Percentiles rank a stretch among this genome's conserved stretches.
Evolutionary conservation across 2,888 invertebrate species (phyloP).

Genomic region (Arctia plantaginis): DNA sequence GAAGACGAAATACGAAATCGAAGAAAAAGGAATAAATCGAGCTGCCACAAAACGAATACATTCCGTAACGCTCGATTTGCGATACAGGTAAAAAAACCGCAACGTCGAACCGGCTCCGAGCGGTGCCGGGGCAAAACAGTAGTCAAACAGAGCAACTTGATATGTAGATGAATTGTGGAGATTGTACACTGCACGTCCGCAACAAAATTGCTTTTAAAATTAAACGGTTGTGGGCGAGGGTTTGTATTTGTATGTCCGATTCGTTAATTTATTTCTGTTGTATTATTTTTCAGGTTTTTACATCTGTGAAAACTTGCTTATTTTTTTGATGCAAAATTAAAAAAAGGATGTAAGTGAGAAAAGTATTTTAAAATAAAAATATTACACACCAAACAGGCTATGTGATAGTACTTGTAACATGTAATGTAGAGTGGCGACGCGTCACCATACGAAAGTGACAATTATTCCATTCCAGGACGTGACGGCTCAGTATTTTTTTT

Average conservation of each 20-base stretch:
- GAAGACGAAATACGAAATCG: constrained; percentile 52
- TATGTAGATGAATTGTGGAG: constrained; percentile 69
- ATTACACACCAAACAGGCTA: too few relatives aligned
- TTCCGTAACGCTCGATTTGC: constrained; percentile 72
- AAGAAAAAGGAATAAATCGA: constrained; percentile 50
- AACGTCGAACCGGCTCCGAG: constrained; percentile 53
- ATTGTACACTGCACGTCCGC: constrained; percentile 66
- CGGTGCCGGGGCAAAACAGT: constrained; percentile 70
- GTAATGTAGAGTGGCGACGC: too few relatives aligned
- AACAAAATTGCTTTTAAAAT: constrained; percentile 55
- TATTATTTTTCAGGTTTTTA: constrained; percentile 1
- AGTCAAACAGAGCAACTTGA: constrained; percentile 77
- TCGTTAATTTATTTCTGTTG: constrained; percentile 10
- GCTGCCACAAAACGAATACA: constrained; percentile 55
- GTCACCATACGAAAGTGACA: too few relatives aligned
- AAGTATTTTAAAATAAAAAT: too few relatives aligned
- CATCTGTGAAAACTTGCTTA: background rate
- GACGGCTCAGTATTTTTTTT: too few relatives aligned
- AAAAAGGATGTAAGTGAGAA: too few relatives aligned
- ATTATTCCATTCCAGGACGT: too few relatives aligned
- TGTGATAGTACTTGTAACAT: too few relatives aligned
- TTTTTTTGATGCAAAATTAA: background rate
- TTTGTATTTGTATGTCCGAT: constrained; percentile 26
- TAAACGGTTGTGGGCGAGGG: constrained; percentile 41
- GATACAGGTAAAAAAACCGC: constrained; percentile 59